Conservation (phyloP, 2,113 vertebrate species). For the Ageneiosus marmoratus region DNA sequence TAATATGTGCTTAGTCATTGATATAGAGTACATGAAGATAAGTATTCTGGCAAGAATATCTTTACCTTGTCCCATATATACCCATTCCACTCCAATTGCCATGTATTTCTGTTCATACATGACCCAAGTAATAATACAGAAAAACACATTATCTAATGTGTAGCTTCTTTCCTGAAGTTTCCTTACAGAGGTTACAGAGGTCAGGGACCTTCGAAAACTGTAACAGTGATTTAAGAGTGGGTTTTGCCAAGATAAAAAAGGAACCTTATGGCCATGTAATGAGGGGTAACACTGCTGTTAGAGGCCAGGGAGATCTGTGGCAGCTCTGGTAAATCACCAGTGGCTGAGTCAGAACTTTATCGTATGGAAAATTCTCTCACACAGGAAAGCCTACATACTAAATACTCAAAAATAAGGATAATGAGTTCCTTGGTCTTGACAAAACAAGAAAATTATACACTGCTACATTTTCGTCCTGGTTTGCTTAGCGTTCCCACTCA, state of each 20-base stretch:
- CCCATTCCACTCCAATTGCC: background rate
- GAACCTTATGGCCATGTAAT: slow-evolving; percentile 14
- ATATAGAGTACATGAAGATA: background rate
- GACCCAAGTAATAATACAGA: background rate
- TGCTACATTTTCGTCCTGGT: no score
- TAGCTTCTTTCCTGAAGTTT: background rate
- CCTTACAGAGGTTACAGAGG: background rate
- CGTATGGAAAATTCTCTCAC: slow-evolving; percentile 29
- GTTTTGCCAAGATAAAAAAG: slow-evolving; percentile 4
- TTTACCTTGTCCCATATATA: background rate
- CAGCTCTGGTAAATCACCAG: slow-evolving; percentile 21
- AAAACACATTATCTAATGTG: background rate
- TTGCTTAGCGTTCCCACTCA: no score
- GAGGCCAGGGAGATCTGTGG: background rate
- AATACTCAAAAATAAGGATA: background rate
- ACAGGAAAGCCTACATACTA: background rate
- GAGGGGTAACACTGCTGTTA: slow-evolving; percentile 20
- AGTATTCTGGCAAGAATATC: background rate
- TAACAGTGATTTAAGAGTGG: slow-evolving; percentile 31
- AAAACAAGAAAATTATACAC: no score
- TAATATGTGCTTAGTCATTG: background rate
- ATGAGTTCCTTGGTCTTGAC: no score
- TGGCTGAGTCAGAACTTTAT: slow-evolving; percentile 32
- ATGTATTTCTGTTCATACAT: background rate
- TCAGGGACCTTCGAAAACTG: background rate